Evolutionary conservation across 92 coral and sea anemone species (phyloP), one percentile per base, ranked within the genome.

Genomic region (Desmophyllum pertusum): DNA sequence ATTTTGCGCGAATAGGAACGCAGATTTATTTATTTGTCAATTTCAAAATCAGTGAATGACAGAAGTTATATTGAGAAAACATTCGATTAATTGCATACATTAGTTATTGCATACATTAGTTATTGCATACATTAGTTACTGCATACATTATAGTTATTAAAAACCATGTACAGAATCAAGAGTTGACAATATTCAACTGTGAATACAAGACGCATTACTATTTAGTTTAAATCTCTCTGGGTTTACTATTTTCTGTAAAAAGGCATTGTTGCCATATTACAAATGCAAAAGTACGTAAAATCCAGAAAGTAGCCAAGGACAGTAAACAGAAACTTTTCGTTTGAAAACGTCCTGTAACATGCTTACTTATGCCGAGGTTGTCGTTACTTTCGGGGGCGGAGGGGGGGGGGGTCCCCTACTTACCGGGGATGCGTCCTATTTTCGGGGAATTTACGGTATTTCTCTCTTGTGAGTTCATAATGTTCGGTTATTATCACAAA

Each of bases 1-100:
- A 53, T 50, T 75, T 45, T 5, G 40, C 72, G 38, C 35, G 17
- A 31, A 53, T 21, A 75, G 40, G 41, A 50, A 18, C 33, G 38
- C 65, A 75, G 8, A 75, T 52, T 72, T 75, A 75, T 75, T 75
- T 75, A 75, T 75, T 75, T 52, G 43, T 53, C n/a, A 75, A 25
- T 51, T 75, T 30, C 41, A 33, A 55, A n/a, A 75, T 33, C 27
- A 53, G 31, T 37, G 41, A 50, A 9, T 41, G 57, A 70, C 13
- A 45, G 21, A 11, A 43, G 38, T 23, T 8, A 41, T 69, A 38
- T 42, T 13, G 36, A 37, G 65, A 29, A 75, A 50, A 31, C 39
- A 37, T 57, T 35, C 36, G 57, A 37, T 21, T 75, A 36, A 52
- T 52, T 18, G 17, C n/a, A 29, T 74, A 48, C 10, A 6, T 35